Evolutionary conservation across 2,113 vertebrate species (phyloP).

Genomic region (Raja brachyura): DNA sequence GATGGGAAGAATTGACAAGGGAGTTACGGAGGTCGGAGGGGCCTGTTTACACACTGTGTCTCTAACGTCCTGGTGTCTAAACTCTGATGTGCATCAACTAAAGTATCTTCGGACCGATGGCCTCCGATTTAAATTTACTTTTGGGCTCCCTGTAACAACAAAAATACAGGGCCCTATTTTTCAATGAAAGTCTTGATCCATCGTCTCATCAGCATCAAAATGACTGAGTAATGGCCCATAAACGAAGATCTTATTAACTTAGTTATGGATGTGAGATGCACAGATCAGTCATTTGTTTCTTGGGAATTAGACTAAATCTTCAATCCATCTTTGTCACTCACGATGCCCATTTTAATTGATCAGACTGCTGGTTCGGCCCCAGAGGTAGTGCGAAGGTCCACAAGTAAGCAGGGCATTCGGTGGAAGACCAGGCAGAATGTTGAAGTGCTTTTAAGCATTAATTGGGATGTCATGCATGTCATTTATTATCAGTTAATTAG

Average conservation of each 20-base stretch:
- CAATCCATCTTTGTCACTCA: slow-evolving; percentile 14
- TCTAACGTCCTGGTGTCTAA: too few relatives aligned
- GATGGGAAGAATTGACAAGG: too few relatives aligned
- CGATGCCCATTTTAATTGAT: not conserved
- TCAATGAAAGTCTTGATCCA: not conserved
- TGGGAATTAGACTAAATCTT: not conserved
- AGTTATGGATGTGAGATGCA: not conserved
- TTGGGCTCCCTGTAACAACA: not conserved
- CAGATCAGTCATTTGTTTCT: slow-evolving; percentile 15
- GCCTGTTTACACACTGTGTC: too few relatives aligned
- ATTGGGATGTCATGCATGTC: slow-evolving; percentile 31
- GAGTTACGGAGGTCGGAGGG: too few relatives aligned
- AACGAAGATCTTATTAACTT: slow-evolving; percentile 18
- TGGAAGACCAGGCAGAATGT: not conserved
- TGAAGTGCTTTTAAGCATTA: slow-evolving; percentile 26
- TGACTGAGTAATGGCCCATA: slow-evolving; percentile 1
- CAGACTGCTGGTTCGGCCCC: not conserved
- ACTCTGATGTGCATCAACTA: too few relatives aligned
- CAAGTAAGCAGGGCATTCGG: not conserved
- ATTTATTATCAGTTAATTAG: slow-evolving; percentile 35
- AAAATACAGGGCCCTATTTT: not conserved
- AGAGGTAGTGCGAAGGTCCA: not conserved
- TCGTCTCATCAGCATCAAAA: not conserved
- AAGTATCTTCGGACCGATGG: not conserved
- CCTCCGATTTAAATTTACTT: not conserved